Evolutionary conservation across 2,797 vertebrate genomes (phyloP).

Genomic region (Thalassophryne amazonica): DNA sequence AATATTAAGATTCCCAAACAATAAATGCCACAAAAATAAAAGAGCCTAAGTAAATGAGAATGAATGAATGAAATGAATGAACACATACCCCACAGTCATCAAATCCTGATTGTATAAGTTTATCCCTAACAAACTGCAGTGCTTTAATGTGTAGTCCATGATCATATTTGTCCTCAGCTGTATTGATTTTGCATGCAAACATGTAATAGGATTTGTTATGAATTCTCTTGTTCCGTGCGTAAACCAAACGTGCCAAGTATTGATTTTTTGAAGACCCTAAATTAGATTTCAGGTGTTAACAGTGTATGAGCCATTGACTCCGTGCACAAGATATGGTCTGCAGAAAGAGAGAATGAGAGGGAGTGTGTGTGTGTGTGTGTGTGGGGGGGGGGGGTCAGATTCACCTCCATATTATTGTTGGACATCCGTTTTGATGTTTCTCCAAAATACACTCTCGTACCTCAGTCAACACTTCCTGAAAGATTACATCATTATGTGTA

Average conservation of each 20-base stretch:
- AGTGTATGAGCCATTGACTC: slow-evolving; percentile 33
- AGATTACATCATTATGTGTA: slow-evolving; percentile 4
- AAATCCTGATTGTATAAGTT: background rate
- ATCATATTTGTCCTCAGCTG: slow-evolving; percentile 47
- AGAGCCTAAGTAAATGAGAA: no score
- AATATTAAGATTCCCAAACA: no score
- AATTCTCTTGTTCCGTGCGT: slow-evolving; percentile 59
- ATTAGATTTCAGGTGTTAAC: slow-evolving; percentile 67
- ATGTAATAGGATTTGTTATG: slow-evolving; percentile 66
- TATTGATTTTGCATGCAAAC: slow-evolving; percentile 56
- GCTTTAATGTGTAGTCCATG: slow-evolving; percentile 9
- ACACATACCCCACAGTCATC: no score
- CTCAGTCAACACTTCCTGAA: background rate
- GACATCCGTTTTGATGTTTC: no score
- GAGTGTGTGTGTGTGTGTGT: no score
- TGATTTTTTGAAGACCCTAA: slow-evolving; percentile 65
- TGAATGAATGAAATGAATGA: no score
- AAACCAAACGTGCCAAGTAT: slow-evolving; percentile 64
- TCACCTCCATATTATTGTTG: no score
- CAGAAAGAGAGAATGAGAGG: no score
- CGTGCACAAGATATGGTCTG: slow-evolving; percentile 4
- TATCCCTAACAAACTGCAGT: background rate
- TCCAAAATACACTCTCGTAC: no score
- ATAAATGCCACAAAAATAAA: no score
- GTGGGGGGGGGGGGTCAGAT: no score